Percentiles rank a stretch among this genome's conserved stretches.
Evolutionary conservation across 1,140 invertebrate genomes (phyloP).

Genomic region (Drosophila ficusphila): DNA sequence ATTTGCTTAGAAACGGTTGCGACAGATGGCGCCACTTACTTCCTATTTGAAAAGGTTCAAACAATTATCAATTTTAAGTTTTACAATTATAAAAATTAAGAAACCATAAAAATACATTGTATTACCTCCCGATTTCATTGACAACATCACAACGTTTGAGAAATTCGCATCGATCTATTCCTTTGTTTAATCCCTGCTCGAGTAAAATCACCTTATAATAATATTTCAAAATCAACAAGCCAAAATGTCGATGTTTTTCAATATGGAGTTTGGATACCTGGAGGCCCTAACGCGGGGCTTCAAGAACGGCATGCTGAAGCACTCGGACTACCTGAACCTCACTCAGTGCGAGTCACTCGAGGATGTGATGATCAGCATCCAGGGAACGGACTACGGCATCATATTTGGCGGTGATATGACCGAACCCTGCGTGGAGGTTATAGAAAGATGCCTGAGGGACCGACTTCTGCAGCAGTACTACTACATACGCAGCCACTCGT

Average conservation of each 20-base stretch:
- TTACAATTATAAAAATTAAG: too few relatives aligned
- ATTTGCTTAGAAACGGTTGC: neutral
- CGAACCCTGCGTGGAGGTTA: constrained; percentile 97
- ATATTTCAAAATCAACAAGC: neutral
- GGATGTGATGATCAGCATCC: constrained; percentile 99
- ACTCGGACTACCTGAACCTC: constrained; percentile 98
- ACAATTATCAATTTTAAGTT: neutral
- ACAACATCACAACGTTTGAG: neutral
- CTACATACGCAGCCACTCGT: constrained; percentile 98
- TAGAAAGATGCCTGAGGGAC: constrained; percentile 98
- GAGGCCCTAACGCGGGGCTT: constrained; percentile 99
- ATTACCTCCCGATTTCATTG: too few relatives aligned
- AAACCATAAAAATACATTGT: too few relatives aligned
- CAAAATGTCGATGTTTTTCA: constrained; percentile 83
- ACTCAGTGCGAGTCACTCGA: constrained; percentile 99
- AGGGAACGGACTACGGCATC: constrained; percentile 99
- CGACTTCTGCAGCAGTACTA: constrained; percentile 99
- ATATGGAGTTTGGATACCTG: constrained; percentile 98
- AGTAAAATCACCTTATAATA: neutral
- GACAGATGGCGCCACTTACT: neutral
- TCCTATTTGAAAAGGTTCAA: neutral
- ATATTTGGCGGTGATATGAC: constrained; percentile 95
- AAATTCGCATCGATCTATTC: neutral
- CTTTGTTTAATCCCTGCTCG: neutral
- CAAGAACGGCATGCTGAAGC: constrained; percentile 98